Conservation (phyloP, 1,140 invertebrate genomes). For the Camponotus floridanus region DNA sequence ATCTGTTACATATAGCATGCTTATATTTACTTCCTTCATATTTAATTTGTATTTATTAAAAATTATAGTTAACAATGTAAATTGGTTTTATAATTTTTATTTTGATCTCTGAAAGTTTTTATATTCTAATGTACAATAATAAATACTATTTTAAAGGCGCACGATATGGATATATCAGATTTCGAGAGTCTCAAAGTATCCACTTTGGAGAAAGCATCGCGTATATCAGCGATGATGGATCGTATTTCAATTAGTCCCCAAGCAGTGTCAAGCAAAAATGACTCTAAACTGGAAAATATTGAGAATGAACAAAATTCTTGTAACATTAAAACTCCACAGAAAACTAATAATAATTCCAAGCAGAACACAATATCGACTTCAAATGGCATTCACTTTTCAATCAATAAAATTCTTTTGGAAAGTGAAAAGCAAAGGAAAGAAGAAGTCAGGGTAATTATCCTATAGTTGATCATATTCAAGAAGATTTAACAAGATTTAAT, state of each 20-base stretch:
- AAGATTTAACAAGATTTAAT: conserved; percentile 12
- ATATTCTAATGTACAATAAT: neutral
- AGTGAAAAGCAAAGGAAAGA: conserved; percentile 81
- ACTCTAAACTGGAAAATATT: conserved; percentile 66
- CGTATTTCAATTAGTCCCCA: conserved; percentile 81
- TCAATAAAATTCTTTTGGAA: conserved; percentile 81
- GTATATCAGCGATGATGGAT: conserved; percentile 75
- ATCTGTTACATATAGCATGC: neutral
- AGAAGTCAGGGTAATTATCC: conserved; percentile 77
- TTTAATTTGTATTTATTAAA: neutral
- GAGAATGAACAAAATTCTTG: conserved; percentile 75
- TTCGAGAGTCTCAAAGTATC: conserved; percentile 83
- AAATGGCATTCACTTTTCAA: conserved; percentile 80
- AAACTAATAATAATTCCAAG: conserved; percentile 34
- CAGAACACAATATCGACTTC: conserved; percentile 72
- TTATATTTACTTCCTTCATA: neutral
- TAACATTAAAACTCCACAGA: conserved; percentile 65
- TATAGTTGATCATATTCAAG: neutral
- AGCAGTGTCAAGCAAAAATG: conserved; percentile 57
- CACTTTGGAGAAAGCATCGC: conserved; percentile 80
- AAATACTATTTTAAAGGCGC: conserved; percentile 26
- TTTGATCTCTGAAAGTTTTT: neutral
- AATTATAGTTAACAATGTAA: neutral
- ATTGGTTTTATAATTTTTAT: neutral
- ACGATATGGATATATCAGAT: conserved; percentile 76